Conservation (phyloP, 2,113 vertebrate species). For the Physeter macrocephalus region DNA sequence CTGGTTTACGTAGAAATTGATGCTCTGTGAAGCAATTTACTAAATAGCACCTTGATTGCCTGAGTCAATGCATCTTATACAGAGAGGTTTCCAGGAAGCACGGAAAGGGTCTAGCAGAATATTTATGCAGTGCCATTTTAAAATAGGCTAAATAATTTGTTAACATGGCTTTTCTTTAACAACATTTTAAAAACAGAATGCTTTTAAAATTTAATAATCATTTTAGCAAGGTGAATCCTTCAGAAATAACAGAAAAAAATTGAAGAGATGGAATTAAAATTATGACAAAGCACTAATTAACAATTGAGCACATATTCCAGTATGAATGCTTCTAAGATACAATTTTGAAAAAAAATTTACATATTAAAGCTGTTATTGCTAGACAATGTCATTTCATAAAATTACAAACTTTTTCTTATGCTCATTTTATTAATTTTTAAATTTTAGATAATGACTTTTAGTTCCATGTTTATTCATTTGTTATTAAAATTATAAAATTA, state of each 20-base stretch:
- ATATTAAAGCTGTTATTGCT: neutral
- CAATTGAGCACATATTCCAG: neutral
- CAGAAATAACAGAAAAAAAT: neutral
- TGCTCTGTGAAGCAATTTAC: neutral
- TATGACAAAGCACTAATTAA: conserved; percentile 32
- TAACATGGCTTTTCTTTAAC: neutral
- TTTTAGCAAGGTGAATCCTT: neutral
- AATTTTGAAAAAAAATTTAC: neutral
- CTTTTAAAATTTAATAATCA: neutral
- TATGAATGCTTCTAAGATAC: neutral
- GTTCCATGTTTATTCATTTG: neutral
- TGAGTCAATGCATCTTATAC: neutral
- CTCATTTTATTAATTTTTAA: neutral
- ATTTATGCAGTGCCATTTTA: neutral
- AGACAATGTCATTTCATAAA: neutral
- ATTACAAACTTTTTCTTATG: neutral
- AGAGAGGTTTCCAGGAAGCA: neutral
- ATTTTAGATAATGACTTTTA: neutral
- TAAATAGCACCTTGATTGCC: neutral
- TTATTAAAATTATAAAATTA: conserved; percentile 19
- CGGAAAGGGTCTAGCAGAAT: neutral
- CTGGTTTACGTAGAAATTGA: neutral
- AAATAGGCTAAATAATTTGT: conserved; percentile 44
- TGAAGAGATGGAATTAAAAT: neutral
- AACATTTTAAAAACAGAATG: conserved; percentile 11